Evolutionary conservation across 1,140 invertebrate genomes (phyloP).

Genomic region (Dendrolimus kikuchii): DNA sequence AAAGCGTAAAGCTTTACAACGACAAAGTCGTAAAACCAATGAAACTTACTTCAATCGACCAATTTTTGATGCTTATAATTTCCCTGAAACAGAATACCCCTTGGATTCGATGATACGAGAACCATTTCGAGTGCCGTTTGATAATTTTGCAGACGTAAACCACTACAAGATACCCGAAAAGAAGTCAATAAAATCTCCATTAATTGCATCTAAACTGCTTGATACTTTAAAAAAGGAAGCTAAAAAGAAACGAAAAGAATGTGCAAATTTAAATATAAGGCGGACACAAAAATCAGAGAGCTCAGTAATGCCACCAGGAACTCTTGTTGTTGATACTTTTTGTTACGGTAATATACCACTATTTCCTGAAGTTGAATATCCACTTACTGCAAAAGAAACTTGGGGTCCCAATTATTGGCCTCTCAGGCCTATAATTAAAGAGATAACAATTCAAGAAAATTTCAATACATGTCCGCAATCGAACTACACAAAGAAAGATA

Average conservation of each 20-base stretch:
- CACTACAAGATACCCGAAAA: no score
- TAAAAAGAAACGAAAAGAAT: constrained; percentile 12
- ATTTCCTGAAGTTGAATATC: constrained; percentile 54
- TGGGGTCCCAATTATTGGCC: constrained; percentile 42
- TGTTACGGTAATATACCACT: constrained; percentile 8
- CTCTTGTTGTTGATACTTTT: no score
- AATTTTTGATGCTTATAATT: constrained; percentile 21
- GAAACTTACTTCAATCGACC: constrained; percentile 7
- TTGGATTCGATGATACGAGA: constrained; percentile 10
- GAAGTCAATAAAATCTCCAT: neutral
- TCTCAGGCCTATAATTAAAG: neutral
- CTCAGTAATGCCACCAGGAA: no score
- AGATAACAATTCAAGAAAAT: no score
- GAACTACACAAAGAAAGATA: neutral
- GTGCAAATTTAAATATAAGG: constrained; percentile 1
- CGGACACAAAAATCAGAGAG: constrained; percentile 1
- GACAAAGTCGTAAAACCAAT: constrained; percentile 8
- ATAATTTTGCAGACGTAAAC: no score
- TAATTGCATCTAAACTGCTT: neutral
- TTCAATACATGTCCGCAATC: neutral
- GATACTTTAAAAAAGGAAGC: constrained; percentile 8
- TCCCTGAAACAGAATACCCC: constrained; percentile 34
- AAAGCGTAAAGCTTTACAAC: no score
- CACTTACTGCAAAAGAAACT: constrained; percentile 29
- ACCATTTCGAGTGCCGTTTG: neutral